Evolutionary conservation across 1,140 invertebrate species (phyloP).

Genomic region (Popillia japonica): DNA sequence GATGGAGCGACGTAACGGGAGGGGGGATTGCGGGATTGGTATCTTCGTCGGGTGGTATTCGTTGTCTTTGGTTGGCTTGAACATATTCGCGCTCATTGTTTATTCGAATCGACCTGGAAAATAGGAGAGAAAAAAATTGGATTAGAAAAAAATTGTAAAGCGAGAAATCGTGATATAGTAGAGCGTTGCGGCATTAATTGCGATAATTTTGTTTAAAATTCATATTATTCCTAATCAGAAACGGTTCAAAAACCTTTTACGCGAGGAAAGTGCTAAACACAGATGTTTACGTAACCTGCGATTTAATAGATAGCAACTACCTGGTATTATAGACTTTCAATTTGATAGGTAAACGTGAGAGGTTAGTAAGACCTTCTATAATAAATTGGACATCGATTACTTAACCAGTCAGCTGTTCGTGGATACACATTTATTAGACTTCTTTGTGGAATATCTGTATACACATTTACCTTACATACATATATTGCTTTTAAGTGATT

Average conservation of each 20-base stretch:
- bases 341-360: not conserved
- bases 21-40: slow-evolving; percentile 58
- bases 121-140: not conserved
- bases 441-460: too few species aligned
- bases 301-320: not conserved
- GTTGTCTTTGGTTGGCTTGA: slow-evolving; percentile 31
- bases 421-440: not conserved
- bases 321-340: not conserved
- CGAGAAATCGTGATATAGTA: too few species aligned
- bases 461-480: too few species aligned
- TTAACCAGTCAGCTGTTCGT: not conserved
- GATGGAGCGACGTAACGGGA: slow-evolving; percentile 60
- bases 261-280: not conserved
- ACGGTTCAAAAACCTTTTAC: not conserved
- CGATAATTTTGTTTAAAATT: not conserved
- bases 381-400: slow-evolving; percentile 12
- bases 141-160: too few species aligned
- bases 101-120: slow-evolving; percentile 15
- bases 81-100: slow-evolving; percentile 48
- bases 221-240: not conserved
- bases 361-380: not conserved
- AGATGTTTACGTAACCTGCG: not conserved
- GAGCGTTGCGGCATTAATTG: not conserved
- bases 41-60: slow-evolving; percentile 45
- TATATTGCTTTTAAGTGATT: too few species aligned